Evolutionary conservation across 2,113 vertebrate species (phyloP).

Genomic region (Cranoglanis bouderius): DNA sequence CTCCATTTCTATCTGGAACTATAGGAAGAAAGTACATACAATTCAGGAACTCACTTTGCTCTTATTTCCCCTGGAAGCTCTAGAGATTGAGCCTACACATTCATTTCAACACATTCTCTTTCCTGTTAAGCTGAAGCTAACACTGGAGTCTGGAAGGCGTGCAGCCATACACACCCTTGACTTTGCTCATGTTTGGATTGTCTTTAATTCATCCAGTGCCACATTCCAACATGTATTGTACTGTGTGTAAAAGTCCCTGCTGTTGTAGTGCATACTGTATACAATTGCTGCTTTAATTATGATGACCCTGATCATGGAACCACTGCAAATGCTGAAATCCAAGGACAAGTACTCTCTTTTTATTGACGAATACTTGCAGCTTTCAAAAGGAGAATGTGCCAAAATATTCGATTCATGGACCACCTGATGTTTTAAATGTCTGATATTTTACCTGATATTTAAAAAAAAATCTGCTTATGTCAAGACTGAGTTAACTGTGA

Average conservation of each 20-base stretch:
- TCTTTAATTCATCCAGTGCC: slow-evolving; percentile 23
- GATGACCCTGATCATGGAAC: slow-evolving; percentile 17
- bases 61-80: slow-evolving; percentile 15
- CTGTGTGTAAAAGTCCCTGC: slow-evolving; percentile 41
- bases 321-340: slow-evolving; percentile 20
- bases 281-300: slow-evolving; percentile 48
- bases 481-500: slow-evolving; percentile 46
- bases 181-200: slow-evolving; percentile 20
- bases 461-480: neutral
- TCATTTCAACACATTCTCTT: slow-evolving; percentile 26
- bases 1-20: slow-evolving; percentile 16
- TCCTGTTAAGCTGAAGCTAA: slow-evolving; percentile 21
- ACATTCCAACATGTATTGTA: slow-evolving; percentile 45
- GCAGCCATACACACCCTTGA: slow-evolving; percentile 33
- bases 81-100: slow-evolving; percentile 35
- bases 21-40: slow-evolving; percentile 28
- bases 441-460: too few relatives aligned
- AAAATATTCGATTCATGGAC: slow-evolving; percentile 36
- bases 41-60: slow-evolving; percentile 35
- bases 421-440: slow-evolving; percentile 26
- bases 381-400: slow-evolving; percentile 43
- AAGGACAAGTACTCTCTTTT: slow-evolving; percentile 6
- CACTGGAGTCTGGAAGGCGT: slow-evolving; percentile 34
- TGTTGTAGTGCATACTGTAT: slow-evolving; percentile 42
- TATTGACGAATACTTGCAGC: slow-evolving; percentile 16